These are phyloP conservation scores for Drosophila sulfurigaster DNA, from an alignment of 1,140 invertebrate species.

Conservation along the genomic window DNA sequence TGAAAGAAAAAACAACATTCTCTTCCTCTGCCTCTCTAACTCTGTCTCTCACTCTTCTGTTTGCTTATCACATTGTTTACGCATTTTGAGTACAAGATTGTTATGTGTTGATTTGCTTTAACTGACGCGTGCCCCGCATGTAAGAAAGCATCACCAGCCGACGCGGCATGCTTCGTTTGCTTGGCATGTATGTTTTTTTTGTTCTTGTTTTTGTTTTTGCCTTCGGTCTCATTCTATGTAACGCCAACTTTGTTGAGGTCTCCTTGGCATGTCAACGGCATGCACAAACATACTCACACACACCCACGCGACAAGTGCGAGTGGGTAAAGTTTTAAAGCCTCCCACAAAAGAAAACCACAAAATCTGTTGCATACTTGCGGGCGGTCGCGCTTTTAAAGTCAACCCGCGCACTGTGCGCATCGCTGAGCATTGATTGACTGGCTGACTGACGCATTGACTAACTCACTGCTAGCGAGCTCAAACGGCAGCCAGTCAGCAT, in stretches of 20 bases:
- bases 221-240: slow-evolving; percentile 43
- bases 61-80: slow-evolving; percentile 82
- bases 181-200: not conserved
- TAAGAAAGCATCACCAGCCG: slow-evolving; percentile 60
- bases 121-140: slow-evolving; percentile 81
- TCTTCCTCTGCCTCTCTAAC: not conserved
- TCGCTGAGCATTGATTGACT: slow-evolving; percentile 69
- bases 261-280: slow-evolving; percentile 61
- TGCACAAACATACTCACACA: slow-evolving; percentile 42
- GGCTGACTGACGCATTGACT: slow-evolving; percentile 25
- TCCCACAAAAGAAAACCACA: slow-evolving; percentile 50
- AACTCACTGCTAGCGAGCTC: not conserved
- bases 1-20: slow-evolving; percentile 6
- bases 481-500: not conserved
- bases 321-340: slow-evolving; percentile 58
- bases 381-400: slow-evolving; percentile 74
- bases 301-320: slow-evolving; percentile 6
- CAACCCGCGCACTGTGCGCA: slow-evolving; percentile 47
- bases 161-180: slow-evolving; percentile 29
- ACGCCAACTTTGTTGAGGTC: slow-evolving; percentile 59
- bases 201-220: slow-evolving; percentile 48
- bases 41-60: slow-evolving; percentile 13
- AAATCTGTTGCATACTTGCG: slow-evolving; percentile 80
- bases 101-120: slow-evolving; percentile 82
- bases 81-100: slow-evolving; percentile 84